A percentile compares a stretch with the other conserved stretches of the same genome.
phyloP scores from a whole-genome alignment of 2,797 vertebrate genomes.

The Sebastes matsubarae region DNA sequence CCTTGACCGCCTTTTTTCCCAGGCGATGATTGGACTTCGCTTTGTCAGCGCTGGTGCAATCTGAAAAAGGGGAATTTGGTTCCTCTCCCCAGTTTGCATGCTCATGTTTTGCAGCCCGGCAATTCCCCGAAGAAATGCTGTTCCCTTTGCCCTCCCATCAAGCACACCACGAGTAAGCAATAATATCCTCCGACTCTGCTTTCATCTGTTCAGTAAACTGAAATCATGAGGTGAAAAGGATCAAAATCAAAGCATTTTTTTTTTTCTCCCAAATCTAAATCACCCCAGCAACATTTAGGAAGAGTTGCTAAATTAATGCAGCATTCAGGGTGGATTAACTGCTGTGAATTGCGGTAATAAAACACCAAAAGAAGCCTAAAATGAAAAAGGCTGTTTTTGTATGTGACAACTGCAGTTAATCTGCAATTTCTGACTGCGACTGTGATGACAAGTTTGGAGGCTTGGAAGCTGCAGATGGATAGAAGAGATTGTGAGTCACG shows the following conservation, averaged over 20 bases:
- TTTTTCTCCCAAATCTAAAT: background rate
- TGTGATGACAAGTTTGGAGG: background rate
- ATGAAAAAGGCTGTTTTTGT: background rate
- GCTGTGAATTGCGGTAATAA: background rate
- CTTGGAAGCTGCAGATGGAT: conserved; percentile 11
- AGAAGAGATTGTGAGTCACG: background rate
- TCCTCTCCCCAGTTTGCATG: conserved; percentile 3
- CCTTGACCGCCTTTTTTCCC: conserved; percentile 35
- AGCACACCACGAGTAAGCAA: background rate
- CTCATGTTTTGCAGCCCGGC: background rate
- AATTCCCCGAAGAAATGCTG: conserved; percentile 2
- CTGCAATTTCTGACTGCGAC: background rate
- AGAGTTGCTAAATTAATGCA: background rate
- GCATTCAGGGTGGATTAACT: background rate
- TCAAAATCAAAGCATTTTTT: background rate
- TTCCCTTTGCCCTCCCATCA: conserved; percentile 2
- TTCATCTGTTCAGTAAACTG: conserved; percentile 9
- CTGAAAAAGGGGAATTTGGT: conserved; percentile 23
- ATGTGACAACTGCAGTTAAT: background rate
- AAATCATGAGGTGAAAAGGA: background rate
- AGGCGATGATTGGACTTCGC: conserved; percentile 39
- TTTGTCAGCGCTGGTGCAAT: conserved; percentile 3
- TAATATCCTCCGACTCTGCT: background rate
- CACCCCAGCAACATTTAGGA: background rate
- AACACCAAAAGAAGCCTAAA: background rate